Percentiles rank a stretch among this genome's conserved stretches.
Conservation (phyloP, 2,888 invertebrate species). For the Diachrysia chrysitis region DNA sequence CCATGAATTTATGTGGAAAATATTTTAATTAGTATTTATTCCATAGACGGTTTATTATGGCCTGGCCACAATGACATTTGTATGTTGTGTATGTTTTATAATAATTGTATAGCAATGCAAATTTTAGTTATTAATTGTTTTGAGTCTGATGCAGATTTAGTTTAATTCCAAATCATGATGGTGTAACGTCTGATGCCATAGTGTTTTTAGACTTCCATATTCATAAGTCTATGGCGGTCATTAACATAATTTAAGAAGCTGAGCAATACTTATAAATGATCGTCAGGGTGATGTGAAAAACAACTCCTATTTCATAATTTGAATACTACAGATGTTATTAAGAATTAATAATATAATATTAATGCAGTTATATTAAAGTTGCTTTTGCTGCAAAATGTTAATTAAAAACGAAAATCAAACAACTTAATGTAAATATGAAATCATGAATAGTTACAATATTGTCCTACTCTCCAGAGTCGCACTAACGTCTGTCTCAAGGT, state of each 20-base stretch:
- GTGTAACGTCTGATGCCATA: constrained; percentile 70
- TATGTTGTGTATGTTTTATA: constrained; percentile 78
- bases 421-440: not conserved
- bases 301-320: constrained; percentile 26
- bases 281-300: constrained; percentile 41
- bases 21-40: constrained; percentile 78
- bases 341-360: constrained; percentile 13
- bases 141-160: constrained; percentile 87
- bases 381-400: not conserved
- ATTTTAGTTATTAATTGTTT: constrained; percentile 73
- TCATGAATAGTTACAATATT: not conserved
- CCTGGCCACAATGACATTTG: constrained; percentile 77
- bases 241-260: constrained; percentile 42
- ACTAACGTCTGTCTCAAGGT: no score
- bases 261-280: constrained; percentile 57
- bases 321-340: constrained; percentile 11
- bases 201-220: constrained; percentile 49
- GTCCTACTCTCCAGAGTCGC: no score
- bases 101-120: constrained; percentile 80
- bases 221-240: constrained; percentile 23
- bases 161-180: constrained; percentile 51
- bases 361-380: not conserved
- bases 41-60: constrained; percentile 75
- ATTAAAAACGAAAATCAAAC: not conserved
- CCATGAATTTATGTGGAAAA: constrained; percentile 72